phyloP scores from a whole-genome alignment of 2,888 invertebrate genomes.

The Galerucella pusilla region DNA sequence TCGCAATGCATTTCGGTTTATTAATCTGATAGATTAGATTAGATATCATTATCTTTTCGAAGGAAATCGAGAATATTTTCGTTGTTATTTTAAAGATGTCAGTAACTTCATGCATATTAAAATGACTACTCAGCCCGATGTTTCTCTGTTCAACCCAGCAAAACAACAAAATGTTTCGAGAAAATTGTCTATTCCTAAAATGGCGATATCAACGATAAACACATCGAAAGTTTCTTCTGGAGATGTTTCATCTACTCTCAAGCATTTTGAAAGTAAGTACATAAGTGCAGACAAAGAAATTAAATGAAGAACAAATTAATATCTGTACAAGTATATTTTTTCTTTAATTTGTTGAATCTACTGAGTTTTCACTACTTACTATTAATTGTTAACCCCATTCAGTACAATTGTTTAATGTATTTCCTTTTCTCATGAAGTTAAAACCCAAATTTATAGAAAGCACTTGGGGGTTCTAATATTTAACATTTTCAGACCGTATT shows the following conservation, averaged over 20 bases:
- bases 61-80: conserved; percentile 5
- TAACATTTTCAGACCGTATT: too few species aligned
- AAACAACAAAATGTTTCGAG: background rate
- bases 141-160: background rate
- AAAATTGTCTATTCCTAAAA: background rate
- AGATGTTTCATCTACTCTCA: background rate
- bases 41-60: conserved; percentile 7
- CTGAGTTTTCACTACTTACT: too few species aligned
- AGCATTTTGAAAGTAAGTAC: background rate
- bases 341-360: background rate
- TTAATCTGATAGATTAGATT: conserved; percentile 1
- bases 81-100: background rate
- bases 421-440: too few species aligned
- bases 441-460: too few species aligned
- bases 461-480: too few species aligned
- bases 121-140: conserved; percentile 29
- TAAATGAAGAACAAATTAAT: too few species aligned
- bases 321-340: background rate
- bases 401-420: too few species aligned
- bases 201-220: background rate
- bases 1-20: background rate
- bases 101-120: background rate
- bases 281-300: too few species aligned
- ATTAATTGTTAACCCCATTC: too few species aligned
- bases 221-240: background rate